Evolutionary conservation across 2,797 vertebrate species (phyloP), one percentile per base, ranked within the genome.

Genomic region (Enteromius thamalakanensis): DNA sequence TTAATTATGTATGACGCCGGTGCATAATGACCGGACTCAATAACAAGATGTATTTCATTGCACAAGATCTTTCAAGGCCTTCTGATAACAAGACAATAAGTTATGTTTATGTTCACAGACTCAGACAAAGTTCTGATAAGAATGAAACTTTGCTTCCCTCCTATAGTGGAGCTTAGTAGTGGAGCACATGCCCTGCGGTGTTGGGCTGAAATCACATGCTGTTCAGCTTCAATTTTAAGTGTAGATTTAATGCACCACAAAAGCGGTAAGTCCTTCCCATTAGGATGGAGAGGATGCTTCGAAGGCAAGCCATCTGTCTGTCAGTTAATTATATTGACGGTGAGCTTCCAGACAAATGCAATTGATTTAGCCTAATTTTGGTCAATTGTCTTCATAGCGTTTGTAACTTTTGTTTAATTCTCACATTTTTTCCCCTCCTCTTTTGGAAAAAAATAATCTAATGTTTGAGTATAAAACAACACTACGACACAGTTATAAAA

Each of bases 131-230:
- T 19, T 7, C 70, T 85, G 92, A 92, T 94, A 93, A 93, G 88
- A 89, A 84, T 76, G 84, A 90, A 93, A 93, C 92, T 91, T 94
- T 93, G 89, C 86, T 91, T 92, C 65, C 53, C 86, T 85, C 82
- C 87, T 90, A 90, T 88, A 91, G 83, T 86, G 76, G 74, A 90
- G 80, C 70, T 90, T 80, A 83, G 80, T 68, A 85, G 26, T 26
- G 26, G 77, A 86, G 49, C 42, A 65, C 82, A 76, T 81, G 47
- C 53, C 72, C 23, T 82, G 87, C 81, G 83, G 85, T 89, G 88
- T 85, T 89, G 86, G 86, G 85, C 87, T 91, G 88, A 87, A 81
- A 88, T 89, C n/a, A 83, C 68, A 75, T 78, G 71, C 29, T 79
- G 32, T 4, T 77, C 55, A 45, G 40, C 37, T n/a, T 75, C 11